Conservation (phyloP, 2,888 invertebrate genomes). For the Zaprionus obscuricornis region DNA sequence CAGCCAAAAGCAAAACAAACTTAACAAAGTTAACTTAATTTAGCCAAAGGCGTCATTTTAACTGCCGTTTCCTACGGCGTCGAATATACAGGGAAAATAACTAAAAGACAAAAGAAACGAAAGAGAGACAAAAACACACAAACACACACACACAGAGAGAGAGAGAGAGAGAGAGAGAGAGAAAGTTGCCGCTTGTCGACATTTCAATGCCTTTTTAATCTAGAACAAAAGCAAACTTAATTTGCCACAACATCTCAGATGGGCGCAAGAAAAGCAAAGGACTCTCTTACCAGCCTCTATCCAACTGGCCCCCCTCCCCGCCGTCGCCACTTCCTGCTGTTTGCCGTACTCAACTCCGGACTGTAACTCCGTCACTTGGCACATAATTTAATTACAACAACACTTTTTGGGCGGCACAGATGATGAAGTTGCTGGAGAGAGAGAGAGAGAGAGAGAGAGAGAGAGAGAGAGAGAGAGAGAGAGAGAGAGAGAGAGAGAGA, state of each 20-base stretch:
- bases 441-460: too few species aligned
- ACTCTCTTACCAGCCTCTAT: conserved; percentile 7
- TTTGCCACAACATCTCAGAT: conserved; percentile 76
- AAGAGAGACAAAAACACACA: background rate
- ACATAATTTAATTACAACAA: conserved; percentile 80
- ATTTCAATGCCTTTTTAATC: conserved; percentile 79
- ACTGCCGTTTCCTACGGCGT: conserved; percentile 55
- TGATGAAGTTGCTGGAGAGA: too few species aligned
- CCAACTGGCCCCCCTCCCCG: background rate
- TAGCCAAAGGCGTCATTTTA: conserved; percentile 69
- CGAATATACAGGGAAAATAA: too few species aligned
- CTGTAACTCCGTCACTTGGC: conserved; percentile 67
- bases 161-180: background rate
- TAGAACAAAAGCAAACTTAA: conserved; percentile 79
- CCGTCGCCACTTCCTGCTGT: too few species aligned
- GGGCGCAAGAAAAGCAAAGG: conserved; percentile 45
- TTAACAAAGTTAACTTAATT: conserved; percentile 73
- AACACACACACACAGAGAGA: background rate
- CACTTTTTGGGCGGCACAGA: conserved; percentile 54
- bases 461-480: too few species aligned
- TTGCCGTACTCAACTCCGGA: conserved; percentile 10
- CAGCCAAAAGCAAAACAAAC: conserved; percentile 57
- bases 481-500: too few species aligned
- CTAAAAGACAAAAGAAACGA: background rate
- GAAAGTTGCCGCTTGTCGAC: conserved; percentile 35